Evolutionary conservation across 2,113 vertebrate species (phyloP), one percentile per base, ranked within the genome.

Genomic region (Nyctereutes procyonoides): DNA sequence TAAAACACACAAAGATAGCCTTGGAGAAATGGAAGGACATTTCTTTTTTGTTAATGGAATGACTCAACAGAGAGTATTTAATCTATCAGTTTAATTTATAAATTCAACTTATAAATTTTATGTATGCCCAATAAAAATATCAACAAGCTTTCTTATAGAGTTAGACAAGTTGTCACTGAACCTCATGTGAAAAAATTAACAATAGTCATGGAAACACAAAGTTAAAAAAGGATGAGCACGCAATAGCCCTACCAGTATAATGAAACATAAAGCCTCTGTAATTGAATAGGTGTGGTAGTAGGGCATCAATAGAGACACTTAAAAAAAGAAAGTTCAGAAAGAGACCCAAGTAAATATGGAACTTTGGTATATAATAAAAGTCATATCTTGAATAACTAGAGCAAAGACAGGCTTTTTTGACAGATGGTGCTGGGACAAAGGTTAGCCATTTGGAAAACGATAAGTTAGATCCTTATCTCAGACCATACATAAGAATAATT

Each of bases 281-380:
- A 85, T 77, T 86, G 48, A 88, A 60, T n/a, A 89, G 1, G 11
- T 81, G 20, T 74, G 43, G 1, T 30, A 87, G 24, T 53, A 74
- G 53, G 10, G 16, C 17, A 93, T 16, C 48, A 71, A 38, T 58
- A 94, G 43, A 92, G 30, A 51, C 6, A 5, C 76, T 1, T 55
- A 53, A 91, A 92, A 30, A 43, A 86, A 83, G 35, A 48, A 97
- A 60, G 16, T 93, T 87, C 16, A 96, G 13, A 97, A 96, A 69
- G 32, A 94, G 43, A 63, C 11, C 2, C 12, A 93, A 90, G 55
- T 26, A 73, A 76, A 77, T 65, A 79, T 22, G 8, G 48, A 93
- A 73, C 9, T 89, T 81, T 55, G 58, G 38, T 58, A 15, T 43
- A 71, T 69, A 88, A 86, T 60, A 92, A 92, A 73, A n/a, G 56